phyloP scores from a whole-genome alignment of 2,888 invertebrate species.

The Noctua pronuba region DNA sequence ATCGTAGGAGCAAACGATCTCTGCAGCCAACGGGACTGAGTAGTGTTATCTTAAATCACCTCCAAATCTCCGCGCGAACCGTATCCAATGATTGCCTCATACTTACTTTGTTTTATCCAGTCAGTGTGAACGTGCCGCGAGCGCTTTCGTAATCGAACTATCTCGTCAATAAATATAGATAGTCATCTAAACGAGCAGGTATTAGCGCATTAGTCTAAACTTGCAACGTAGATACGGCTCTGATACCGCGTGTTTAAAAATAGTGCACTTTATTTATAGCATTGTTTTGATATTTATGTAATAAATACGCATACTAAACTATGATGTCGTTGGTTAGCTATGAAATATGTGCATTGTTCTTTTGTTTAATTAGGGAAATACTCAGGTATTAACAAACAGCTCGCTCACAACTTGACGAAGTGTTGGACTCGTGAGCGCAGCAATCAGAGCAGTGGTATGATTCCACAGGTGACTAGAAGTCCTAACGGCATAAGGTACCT shows the following conservation, averaged over 20 bases:
- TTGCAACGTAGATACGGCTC: neutral
- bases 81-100: conserved; percentile 51
- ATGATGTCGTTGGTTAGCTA: neutral
- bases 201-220: conserved; percentile 26
- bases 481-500: neutral
- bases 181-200: conserved; percentile 34
- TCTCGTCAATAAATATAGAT: conserved; percentile 55
- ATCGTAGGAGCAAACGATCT: conserved; percentile 81
- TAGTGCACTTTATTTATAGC: neutral
- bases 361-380: conserved; percentile 10
- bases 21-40: conserved; percentile 83
- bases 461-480: neutral
- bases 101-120: conserved; percentile 54
- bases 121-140: conserved; percentile 34
- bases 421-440: neutral
- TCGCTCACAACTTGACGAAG: neutral
- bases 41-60: conserved; percentile 84
- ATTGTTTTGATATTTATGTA: conserved; percentile 4
- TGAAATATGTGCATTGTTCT: conserved; percentile 13
- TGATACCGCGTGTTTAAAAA: conserved; percentile 27
- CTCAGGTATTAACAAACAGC: neutral
- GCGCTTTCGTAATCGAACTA: conserved; percentile 59
- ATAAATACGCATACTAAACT: neutral
- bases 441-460: neutral
- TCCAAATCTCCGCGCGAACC: conserved; percentile 76